Conservation (phyloP, 2,797 vertebrate species). For the Helarctos malayanus region DNA sequence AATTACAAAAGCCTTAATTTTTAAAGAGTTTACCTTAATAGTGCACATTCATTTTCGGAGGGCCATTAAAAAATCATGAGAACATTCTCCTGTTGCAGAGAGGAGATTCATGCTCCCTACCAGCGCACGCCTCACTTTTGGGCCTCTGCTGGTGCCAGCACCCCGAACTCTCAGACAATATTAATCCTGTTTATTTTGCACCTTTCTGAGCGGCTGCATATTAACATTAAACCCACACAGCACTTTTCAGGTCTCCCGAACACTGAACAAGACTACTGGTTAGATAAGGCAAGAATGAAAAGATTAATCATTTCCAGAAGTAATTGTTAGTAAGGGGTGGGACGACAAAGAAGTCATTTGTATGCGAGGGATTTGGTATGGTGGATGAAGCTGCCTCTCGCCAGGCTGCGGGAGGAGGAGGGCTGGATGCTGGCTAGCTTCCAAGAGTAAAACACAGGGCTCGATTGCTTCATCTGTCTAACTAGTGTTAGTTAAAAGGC, state of each 20-base stretch:
- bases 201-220: conserved; percentile 54
- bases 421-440: background rate
- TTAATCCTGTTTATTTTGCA: conserved; percentile 68
- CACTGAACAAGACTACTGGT: conserved; percentile 64
- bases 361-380: background rate
- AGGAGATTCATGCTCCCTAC: conserved; percentile 66
- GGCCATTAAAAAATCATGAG: conserved; percentile 69
- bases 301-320: conserved; percentile 68
- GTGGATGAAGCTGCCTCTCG: conserved; percentile 2
- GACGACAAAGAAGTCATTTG: conserved; percentile 39
- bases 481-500: background rate
- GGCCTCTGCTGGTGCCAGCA: conserved; percentile 64
- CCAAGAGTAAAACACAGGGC: conserved; percentile 40
- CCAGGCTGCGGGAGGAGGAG: background rate
- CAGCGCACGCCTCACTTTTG: background rate
- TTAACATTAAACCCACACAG: conserved; percentile 65
- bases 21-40: conserved; percentile 74
- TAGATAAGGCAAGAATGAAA: conserved; percentile 19
- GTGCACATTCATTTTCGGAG: conserved; percentile 48
- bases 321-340: conserved; percentile 41
- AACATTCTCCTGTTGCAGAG: background rate
- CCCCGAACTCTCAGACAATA: conserved; percentile 70
- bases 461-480: background rate
- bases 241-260: conserved; percentile 35
- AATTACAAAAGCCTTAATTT: conserved; percentile 77